phyloP scores from a whole-genome alignment of 1,140 invertebrate genomes.

The Lasioglossum albipes region DNA sequence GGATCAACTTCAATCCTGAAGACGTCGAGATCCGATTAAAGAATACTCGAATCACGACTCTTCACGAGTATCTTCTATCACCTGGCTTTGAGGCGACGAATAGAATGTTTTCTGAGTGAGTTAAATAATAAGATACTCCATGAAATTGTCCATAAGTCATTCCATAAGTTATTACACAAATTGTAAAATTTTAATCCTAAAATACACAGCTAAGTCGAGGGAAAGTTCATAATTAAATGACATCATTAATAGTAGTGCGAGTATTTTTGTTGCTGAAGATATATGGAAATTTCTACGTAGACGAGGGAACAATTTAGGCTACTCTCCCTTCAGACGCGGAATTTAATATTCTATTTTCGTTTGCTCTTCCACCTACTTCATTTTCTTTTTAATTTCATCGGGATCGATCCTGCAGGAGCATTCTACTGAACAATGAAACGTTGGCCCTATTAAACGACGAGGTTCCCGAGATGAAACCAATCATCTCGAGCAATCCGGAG shows the following conservation, averaged over 20 bases:
- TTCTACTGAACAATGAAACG: conserved; percentile 79
- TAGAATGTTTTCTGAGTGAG: conserved; percentile 73
- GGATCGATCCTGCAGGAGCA: conserved; percentile 71
- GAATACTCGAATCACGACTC: conserved; percentile 63
- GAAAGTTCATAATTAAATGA: no score
- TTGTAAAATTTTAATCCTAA: no score
- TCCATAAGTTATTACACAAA: no score
- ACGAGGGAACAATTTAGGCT: no score
- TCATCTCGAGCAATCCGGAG: conserved; percentile 75
- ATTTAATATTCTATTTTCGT: no score
- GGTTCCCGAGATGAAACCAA: conserved; percentile 77
- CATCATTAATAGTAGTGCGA: no score
- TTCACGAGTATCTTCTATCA: conserved; percentile 73
- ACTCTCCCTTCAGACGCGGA: no score
- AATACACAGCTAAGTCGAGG: no score
- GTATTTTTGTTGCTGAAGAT: no score
- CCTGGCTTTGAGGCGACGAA: conserved; percentile 69
- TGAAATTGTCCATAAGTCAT: no score
- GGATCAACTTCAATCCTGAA: conserved; percentile 71
- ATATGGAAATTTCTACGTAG: no score
- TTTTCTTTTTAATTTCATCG: neutral
- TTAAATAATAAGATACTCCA: conserved; percentile 2
- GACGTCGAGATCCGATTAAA: conserved; percentile 63
- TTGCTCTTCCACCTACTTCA: no score
- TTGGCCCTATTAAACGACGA: conserved; percentile 77